These are phyloP conservation scores for Drosophila repleta DNA, from an alignment of 1,140 invertebrate species.

Conservation along the genomic window DNA sequence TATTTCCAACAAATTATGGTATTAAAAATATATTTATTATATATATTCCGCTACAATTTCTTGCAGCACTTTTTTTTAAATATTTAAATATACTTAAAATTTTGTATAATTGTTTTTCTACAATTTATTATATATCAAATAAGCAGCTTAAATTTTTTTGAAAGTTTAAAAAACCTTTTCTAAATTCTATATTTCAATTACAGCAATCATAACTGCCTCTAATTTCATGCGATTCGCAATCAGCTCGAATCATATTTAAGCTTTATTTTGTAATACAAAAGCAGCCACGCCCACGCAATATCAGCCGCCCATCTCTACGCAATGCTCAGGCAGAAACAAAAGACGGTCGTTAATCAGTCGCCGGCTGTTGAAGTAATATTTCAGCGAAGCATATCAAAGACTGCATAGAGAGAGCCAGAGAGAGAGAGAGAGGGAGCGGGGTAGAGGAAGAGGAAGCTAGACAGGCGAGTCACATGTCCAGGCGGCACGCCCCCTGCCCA, in stretches of 20 bases:
- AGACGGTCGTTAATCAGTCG: slow-evolving; percentile 41
- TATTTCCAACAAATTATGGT: too few species aligned
- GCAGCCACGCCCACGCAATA: not conserved
- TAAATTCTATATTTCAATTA: too few species aligned
- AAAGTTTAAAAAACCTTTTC: too few species aligned
- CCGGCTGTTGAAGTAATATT: slow-evolving; percentile 13
- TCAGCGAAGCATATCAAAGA: slow-evolving; percentile 35
- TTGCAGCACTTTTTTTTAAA: too few species aligned
- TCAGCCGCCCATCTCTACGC: not conserved
- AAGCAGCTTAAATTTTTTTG: too few species aligned
- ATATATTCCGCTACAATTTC: too few species aligned
- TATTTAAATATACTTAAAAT: too few species aligned
- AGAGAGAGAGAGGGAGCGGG: too few species aligned
- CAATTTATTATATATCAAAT: too few species aligned
- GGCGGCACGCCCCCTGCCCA: not conserved
- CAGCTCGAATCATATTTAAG: not conserved
- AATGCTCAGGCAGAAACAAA: slow-evolving; percentile 36
- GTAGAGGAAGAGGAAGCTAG: not conserved
- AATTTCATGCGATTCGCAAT: not conserved
- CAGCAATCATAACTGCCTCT: too few species aligned
- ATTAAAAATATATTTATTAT: too few species aligned
- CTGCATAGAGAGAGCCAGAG: not conserved
- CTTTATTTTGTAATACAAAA: slow-evolving; percentile 12
- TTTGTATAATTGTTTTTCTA: too few species aligned
- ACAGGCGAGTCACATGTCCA: slow-evolving; percentile 1